phyloP scores from a whole-genome alignment of 2,888 invertebrate genomes.

The Quadriops clusia region DNA sequence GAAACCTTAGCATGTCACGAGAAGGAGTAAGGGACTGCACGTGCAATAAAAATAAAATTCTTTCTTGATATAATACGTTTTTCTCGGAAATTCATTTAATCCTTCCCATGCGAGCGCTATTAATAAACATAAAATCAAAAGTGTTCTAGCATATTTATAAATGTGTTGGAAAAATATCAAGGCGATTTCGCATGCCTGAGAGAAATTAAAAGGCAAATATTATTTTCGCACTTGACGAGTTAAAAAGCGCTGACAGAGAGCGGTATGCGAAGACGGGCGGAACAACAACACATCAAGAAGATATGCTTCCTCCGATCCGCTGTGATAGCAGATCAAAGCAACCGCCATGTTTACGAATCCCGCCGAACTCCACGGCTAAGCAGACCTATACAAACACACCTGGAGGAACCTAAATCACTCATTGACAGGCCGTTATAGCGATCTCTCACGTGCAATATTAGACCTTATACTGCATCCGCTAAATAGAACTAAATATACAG shows the following conservation, averaged over 20 bases:
- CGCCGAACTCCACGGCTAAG: constrained; percentile 21
- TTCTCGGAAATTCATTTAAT: too few species aligned
- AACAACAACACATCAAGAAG: constrained; percentile 14
- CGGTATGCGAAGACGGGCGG: constrained; percentile 13
- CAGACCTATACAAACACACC: constrained; percentile 34
- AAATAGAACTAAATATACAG: constrained; percentile 25
- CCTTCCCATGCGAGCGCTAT: too few species aligned
- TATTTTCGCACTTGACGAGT: constrained; percentile 30
- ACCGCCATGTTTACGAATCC: constrained; percentile 30
- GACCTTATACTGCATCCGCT: constrained; percentile 15
- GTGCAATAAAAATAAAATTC: too few species aligned
- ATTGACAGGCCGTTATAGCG: constrained; percentile 29
- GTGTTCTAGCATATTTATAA: too few species aligned
- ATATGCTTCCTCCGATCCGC: constrained; percentile 20
- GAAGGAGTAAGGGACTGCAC: too few species aligned
- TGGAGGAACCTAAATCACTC: constrained; percentile 33
- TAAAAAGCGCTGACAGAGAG: constrained; percentile 18
- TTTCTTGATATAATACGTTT: too few species aligned
- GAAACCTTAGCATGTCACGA: too few species aligned
- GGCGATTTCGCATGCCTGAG: too few species aligned
- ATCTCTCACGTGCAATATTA: constrained; percentile 18
- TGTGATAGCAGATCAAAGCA: constrained; percentile 26
- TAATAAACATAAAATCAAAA: too few species aligned
- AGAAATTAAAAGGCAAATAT: constrained; percentile 24
- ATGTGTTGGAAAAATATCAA: too few species aligned